A percentile compares a stretch with the other conserved stretches of the same genome.
Conservation (phyloP, 2,888 invertebrate species). For the Salticus scenicus region DNA sequence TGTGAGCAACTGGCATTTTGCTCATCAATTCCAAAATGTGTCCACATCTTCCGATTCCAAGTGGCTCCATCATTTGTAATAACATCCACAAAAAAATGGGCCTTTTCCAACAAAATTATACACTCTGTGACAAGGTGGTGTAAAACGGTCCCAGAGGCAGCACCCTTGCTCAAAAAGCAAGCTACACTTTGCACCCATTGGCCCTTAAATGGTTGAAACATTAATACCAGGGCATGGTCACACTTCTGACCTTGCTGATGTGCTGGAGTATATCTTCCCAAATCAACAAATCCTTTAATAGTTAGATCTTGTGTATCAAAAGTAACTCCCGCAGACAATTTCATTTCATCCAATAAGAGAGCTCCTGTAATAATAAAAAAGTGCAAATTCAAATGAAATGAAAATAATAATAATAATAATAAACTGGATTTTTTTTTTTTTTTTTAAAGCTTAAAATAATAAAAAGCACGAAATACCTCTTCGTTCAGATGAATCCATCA, state of each 20-base stretch:
- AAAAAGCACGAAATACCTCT: neutral
- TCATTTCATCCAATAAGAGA: neutral
- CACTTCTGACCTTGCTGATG: neutral
- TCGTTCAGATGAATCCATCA: neutral
- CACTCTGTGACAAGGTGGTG: too few species aligned
- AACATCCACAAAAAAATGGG: neutral
- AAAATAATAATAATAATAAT: too few species aligned
- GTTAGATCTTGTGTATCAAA: neutral
- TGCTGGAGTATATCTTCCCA: neutral
- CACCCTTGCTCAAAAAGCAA: slow-evolving; percentile 16
- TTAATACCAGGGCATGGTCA: slow-evolving; percentile 8
- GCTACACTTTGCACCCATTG: slow-evolving; percentile 13
- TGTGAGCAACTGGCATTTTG: neutral
- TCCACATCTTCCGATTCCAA: too few species aligned
- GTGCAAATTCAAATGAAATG: too few species aligned
- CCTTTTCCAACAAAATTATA: neutral
- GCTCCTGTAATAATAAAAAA: neutral
- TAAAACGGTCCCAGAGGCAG: neutral
- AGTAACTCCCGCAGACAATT: neutral
- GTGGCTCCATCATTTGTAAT: too few species aligned
- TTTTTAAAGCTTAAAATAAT: too few species aligned
- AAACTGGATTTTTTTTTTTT: too few species aligned
- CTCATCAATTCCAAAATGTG: too few species aligned
- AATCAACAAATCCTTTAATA: neutral
- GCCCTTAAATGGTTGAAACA: slow-evolving; percentile 11